Percentiles rank a stretch among this genome's conserved stretches.
phyloP scores from a whole-genome alignment of 2,888 invertebrate species.

The Flabesymbios commensalis region DNA sequence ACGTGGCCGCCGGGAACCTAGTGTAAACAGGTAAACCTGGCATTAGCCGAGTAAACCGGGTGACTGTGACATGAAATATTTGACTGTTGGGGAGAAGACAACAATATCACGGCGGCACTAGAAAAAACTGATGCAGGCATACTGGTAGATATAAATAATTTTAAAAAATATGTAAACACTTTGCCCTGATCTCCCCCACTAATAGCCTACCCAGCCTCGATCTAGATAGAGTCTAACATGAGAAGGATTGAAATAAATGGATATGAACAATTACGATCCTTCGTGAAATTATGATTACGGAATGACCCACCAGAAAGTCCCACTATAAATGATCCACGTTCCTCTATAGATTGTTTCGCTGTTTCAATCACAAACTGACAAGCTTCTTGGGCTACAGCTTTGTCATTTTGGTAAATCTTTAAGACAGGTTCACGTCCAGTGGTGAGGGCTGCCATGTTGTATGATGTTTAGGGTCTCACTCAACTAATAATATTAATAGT shows the following conservation, averaged over 20 bases:
- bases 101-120: too few relatives aligned
- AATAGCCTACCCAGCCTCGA: too few relatives aligned
- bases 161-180: background rate
- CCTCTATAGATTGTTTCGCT: constrained; percentile 71
- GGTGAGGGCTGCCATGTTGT: too few relatives aligned
- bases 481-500: too few relatives aligned
- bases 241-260: background rate
- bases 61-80: too few relatives aligned
- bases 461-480: too few relatives aligned
- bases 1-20: too few relatives aligned
- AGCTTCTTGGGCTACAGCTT: constrained; percentile 68
- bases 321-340: constrained; percentile 72
- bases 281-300: background rate
- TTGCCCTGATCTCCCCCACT: background rate
- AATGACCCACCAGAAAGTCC: constrained; percentile 75
- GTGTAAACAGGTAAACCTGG: too few relatives aligned
- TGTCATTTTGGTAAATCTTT: constrained; percentile 23
- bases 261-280: background rate
- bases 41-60: too few relatives aligned
- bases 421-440: too few relatives aligned
- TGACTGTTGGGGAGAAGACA: too few relatives aligned
- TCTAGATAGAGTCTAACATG: too few relatives aligned
- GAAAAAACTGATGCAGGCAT: background rate
- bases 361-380: constrained; percentile 69
- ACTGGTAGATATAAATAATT: background rate